Evolutionary conservation across 2,797 vertebrate genomes (phyloP), one percentile per base, ranked within the genome.

Genomic region (Cheracebus regulus): DNA sequence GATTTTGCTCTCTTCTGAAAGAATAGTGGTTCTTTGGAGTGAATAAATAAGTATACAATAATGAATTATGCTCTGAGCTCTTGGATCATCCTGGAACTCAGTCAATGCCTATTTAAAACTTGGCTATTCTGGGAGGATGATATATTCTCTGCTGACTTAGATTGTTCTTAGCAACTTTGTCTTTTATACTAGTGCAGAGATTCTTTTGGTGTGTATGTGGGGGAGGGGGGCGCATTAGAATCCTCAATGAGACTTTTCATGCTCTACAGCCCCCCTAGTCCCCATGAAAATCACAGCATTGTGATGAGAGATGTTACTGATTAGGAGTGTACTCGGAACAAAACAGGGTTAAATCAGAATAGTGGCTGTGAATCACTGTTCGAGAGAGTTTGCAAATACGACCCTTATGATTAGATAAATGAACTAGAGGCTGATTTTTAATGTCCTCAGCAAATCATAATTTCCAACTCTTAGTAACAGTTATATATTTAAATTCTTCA

Each of bases 51-150:
- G 28, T 87, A 58, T 86, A 87, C 24, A 78, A 67, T 30, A 91
- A 41, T 73, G 64, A 90, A 84, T 93, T 95, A 64, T 67, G 58
- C 50, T 92, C 73, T 90, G 92, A 95, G 89, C 87, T 82, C 76
- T 79, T 58, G 76, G 67, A 90, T 81, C 89, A 88, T 95, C 82
- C 84, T 90, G 90, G 89, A 97, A 96, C 64, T 95, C 96, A 89
- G 79, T 93, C 82, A 92, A 72, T 92, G 70, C 79, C 96, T 97
- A 89, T 97, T 98, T 97, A 96, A 97, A 97, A 96, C 89, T 81
- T 87, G 44, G 76, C 86, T 96, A 87, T 95, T 97, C 76, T 96
- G 82, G 85, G 86, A 95, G 89, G n/a, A 88, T 88, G 78, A 14
- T 44, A 73, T 64, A 46, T 96, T 94, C 96, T 92, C 92, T 92